Evolutionary conservation across 2,888 invertebrate genomes (phyloP).

Genomic region (Amphipoea lucens): DNA sequence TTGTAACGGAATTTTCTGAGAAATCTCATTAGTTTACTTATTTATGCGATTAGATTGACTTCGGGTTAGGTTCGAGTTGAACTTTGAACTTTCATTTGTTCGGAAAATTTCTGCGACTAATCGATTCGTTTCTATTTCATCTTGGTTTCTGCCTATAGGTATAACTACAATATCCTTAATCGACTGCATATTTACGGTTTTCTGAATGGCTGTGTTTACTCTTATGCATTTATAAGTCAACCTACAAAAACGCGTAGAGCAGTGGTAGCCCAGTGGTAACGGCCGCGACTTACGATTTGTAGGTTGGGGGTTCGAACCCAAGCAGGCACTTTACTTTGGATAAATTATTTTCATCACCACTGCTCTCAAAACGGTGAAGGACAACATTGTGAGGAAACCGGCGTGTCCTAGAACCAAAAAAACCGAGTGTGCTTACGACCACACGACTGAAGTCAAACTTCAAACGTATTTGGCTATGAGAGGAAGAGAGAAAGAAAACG

Average conservation of each 20-base stretch:
- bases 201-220: neutral
- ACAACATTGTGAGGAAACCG: too few species aligned
- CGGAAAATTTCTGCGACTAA: neutral
- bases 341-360: too few species aligned
- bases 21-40: constrained; percentile 45
- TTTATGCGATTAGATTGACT: constrained; percentile 46
- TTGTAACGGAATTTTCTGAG: constrained; percentile 34
- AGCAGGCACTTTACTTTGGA: too few species aligned
- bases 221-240: neutral
- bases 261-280: too few species aligned
- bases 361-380: too few species aligned
- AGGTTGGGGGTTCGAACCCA: too few species aligned
- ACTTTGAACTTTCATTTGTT: constrained; percentile 34
- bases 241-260: neutral
- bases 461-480: too few species aligned
- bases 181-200: neutral
- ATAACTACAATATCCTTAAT: neutral
- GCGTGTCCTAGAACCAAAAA: too few species aligned
- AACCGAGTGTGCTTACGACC: too few species aligned
- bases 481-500: too few species aligned
- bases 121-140: constrained; percentile 16
- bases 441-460: too few species aligned
- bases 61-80: constrained; percentile 9
- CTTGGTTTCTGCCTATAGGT: neutral
- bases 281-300: too few species aligned